phyloP scores from a whole-genome alignment of 2,888 invertebrate genomes.

The Brenthis hecate region DNA sequence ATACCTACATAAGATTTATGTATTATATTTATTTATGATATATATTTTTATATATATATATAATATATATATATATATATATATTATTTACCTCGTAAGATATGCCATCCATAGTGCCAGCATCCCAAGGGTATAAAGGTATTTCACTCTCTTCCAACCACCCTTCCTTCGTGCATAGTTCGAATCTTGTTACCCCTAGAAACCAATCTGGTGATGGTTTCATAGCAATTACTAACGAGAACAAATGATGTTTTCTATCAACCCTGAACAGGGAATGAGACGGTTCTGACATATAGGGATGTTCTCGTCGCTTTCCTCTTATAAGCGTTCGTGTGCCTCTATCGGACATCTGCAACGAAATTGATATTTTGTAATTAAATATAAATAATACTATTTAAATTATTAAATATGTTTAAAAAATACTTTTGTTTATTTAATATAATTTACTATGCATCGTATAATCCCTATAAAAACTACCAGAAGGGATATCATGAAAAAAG shows the following conservation, averaged over 20 bases:
- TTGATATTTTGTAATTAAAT: not conserved
- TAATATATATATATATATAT: too few species aligned
- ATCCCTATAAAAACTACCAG: too few species aligned
- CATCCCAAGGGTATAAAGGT: conserved; percentile 72
- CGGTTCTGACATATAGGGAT: conserved; percentile 68
- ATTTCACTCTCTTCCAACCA: conserved; percentile 59
- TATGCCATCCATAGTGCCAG: conserved; percentile 69
- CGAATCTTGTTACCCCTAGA: conserved; percentile 66
- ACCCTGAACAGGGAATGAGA: conserved; percentile 71
- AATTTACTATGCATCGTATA: too few species aligned
- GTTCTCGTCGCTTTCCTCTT: conserved; percentile 65
- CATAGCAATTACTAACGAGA: conserved; percentile 68
- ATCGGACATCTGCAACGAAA: conserved; percentile 56
- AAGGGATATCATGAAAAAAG: too few species aligned
- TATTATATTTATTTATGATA: too few species aligned
- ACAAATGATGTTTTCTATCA: conserved; percentile 67
- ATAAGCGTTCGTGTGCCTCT: conserved; percentile 68
- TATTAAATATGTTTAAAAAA: too few species aligned
- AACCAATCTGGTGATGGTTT: conserved; percentile 77
- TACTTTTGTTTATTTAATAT: too few species aligned
- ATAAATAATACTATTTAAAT: too few species aligned
- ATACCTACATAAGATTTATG: too few species aligned
- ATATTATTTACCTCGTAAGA: conserved; percentile 62
- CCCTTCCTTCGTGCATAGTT: conserved; percentile 60
- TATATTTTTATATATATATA: too few species aligned